These are phyloP conservation scores for Echinops telfairi DNA, from an alignment of 2,113 vertebrate genomes.

Conservation along the genomic window DNA sequence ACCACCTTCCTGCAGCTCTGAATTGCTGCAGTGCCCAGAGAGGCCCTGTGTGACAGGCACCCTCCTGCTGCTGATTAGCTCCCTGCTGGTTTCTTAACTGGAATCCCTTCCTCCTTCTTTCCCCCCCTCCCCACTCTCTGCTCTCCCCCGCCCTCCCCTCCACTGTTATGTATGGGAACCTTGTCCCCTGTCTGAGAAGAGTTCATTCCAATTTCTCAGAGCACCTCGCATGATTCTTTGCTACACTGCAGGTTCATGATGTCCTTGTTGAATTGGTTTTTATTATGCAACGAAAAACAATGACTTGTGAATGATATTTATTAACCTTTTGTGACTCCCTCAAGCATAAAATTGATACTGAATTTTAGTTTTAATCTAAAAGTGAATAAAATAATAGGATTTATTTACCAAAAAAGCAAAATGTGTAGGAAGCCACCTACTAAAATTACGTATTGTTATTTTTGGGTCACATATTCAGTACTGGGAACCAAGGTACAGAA, in stretches of 20 bases:
- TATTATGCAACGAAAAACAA: not conserved
- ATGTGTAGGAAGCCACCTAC: not conserved
- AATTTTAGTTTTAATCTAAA: slow-evolving; percentile 16
- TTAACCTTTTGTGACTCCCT: not conserved
- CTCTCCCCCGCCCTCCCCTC: too few relatives aligned
- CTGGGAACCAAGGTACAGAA: not conserved
- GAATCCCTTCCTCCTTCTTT: not conserved
- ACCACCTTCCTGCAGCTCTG: too few relatives aligned
- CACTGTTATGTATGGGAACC: not conserved
- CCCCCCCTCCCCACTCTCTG: not conserved
- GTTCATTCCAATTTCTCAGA: not conserved
- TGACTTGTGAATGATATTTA: not conserved
- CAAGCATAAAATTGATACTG: not conserved
- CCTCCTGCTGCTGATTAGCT: too few relatives aligned
- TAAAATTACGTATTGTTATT: not conserved
- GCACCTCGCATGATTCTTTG: not conserved
- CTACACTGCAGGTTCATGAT: not conserved
- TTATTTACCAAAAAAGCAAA: not conserved
- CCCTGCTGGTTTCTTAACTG: too few relatives aligned
- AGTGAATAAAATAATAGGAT: slow-evolving; percentile 30
- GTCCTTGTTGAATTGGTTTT: not conserved
- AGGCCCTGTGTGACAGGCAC: too few relatives aligned
- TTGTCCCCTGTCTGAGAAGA: not conserved
- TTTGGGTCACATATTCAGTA: not conserved
- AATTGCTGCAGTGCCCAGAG: too few relatives aligned